Evolutionary conservation across 2,113 vertebrate species (phyloP).

Genomic region (Elanus axillaris): DNA sequence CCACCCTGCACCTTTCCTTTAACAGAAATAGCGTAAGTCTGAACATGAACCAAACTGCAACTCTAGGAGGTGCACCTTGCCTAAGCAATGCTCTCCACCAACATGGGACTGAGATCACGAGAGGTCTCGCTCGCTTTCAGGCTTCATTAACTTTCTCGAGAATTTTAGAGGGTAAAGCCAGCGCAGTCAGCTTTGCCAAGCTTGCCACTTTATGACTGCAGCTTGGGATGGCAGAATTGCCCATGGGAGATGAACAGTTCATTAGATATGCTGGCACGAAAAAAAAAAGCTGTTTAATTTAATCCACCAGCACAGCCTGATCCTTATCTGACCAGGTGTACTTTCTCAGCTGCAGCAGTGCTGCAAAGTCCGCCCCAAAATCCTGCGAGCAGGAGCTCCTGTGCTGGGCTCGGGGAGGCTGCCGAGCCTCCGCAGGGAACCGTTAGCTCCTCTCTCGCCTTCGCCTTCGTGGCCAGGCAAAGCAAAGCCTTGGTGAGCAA

Average conservation of each 20-base stretch:
- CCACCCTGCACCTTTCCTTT: not conserved
- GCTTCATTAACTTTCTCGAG: not conserved
- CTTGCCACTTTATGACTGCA: constrained; percentile 29
- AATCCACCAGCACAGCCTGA: constrained; percentile 54
- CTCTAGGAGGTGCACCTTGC: constrained; percentile 47
- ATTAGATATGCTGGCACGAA: constrained; percentile 58
- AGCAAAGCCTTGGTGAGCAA: not conserved
- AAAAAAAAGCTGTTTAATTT: constrained; percentile 65
- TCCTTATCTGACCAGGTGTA: constrained; percentile 64
- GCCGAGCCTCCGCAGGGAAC: not conserved
- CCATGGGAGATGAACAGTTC: constrained; percentile 60
- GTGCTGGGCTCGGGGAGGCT: not conserved
- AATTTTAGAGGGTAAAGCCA: constrained; percentile 10
- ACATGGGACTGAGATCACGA: not conserved
- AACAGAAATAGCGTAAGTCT: not conserved
- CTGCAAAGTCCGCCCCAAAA: not conserved
- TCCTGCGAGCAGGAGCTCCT: not conserved
- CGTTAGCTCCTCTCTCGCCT: not conserved
- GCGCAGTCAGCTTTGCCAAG: constrained; percentile 37
- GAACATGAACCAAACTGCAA: not conserved
- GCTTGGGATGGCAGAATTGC: constrained; percentile 53
- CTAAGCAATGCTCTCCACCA: constrained; percentile 1
- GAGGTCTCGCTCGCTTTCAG: not conserved
- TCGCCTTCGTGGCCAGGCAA: not conserved
- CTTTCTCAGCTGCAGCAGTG: constrained; percentile 12